Evolutionary conservation across 2,888 invertebrate genomes (phyloP).

Genomic region (Ophioninae sp.): DNA sequence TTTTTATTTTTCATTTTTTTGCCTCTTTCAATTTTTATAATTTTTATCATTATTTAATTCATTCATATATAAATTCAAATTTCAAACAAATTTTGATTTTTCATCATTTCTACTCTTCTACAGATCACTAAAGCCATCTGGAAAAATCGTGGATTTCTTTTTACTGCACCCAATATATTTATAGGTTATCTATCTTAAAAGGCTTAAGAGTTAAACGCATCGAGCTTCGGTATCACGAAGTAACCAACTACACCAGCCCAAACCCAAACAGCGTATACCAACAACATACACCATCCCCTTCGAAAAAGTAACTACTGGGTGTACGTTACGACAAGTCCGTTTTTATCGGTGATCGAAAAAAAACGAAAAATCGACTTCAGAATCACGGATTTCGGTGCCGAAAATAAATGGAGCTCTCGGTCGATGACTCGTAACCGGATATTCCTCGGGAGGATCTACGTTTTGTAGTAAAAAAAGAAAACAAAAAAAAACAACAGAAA

Average conservation of each 20-base stretch:
- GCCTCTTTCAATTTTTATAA: no score
- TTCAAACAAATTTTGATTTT: no score
- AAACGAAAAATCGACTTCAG: constrained; percentile 2
- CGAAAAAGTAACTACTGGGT: constrained; percentile 40
- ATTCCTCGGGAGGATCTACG: neutral
- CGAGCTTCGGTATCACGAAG: constrained; percentile 12
- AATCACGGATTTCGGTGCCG: constrained; percentile 7
- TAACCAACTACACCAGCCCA: constrained; percentile 17
- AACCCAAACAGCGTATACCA: neutral
- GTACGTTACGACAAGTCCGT: constrained; percentile 15
- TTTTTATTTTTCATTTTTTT: no score
- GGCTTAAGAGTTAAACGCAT: no score
- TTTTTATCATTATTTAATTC: no score
- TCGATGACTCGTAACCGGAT: neutral
- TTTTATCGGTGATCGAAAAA: neutral
- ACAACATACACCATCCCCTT: constrained; percentile 13
- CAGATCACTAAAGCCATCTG: no score
- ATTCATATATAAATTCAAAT: no score
- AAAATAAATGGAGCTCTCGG: constrained; percentile 19
- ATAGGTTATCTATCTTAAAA: no score
- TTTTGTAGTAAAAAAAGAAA: neutral
- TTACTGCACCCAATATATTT: no score
- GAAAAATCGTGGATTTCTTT: no score
- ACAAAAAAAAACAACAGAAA: neutral
- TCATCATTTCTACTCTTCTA: no score